Conservation (phyloP, 2,888 invertebrate species). For the Chromoteleia sp. region DNA sequence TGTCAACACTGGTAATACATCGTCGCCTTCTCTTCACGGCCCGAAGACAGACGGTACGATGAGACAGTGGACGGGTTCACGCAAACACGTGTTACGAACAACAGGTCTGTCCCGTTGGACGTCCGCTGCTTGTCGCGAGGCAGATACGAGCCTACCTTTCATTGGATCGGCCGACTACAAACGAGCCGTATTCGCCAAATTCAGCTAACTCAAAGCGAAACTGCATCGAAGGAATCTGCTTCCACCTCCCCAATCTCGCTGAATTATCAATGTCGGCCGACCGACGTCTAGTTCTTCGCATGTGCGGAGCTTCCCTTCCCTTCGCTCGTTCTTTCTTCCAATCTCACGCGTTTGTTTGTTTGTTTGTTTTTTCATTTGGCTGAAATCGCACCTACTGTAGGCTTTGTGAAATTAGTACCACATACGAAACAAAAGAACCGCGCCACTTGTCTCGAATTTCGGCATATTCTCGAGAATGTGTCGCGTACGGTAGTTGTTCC, state of each 20-base stretch:
- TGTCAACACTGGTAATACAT: conserved; percentile 83
- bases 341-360: conserved; percentile 56
- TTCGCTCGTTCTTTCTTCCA: conserved; percentile 37
- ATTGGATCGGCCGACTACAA: conserved; percentile 77
- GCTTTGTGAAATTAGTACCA: conserved; percentile 61
- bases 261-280: conserved; percentile 64
- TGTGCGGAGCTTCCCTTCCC: conserved; percentile 38
- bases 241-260: conserved; percentile 59
- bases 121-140: conserved; percentile 64
- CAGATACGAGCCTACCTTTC: conserved; percentile 62
- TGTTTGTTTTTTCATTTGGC: conserved; percentile 49
- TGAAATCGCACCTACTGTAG: conserved; percentile 59
- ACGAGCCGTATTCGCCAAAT: conserved; percentile 82
- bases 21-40: conserved; percentile 80
- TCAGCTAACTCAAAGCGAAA: conserved; percentile 81
- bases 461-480: conserved; percentile 57
- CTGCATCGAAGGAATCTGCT: conserved; percentile 80
- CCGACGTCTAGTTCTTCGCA: conserved; percentile 55
- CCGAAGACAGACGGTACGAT: conserved; percentile 73
- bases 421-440: conserved; percentile 59
- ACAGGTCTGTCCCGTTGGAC: conserved; percentile 76
- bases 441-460: conserved; percentile 67
- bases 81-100: conserved; percentile 83
- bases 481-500: conserved; percentile 53
- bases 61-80: conserved; percentile 78